These are phyloP conservation scores for Felis chaus DNA, from an alignment of 2,113 vertebrate species.

Conservation along the genomic window DNA sequence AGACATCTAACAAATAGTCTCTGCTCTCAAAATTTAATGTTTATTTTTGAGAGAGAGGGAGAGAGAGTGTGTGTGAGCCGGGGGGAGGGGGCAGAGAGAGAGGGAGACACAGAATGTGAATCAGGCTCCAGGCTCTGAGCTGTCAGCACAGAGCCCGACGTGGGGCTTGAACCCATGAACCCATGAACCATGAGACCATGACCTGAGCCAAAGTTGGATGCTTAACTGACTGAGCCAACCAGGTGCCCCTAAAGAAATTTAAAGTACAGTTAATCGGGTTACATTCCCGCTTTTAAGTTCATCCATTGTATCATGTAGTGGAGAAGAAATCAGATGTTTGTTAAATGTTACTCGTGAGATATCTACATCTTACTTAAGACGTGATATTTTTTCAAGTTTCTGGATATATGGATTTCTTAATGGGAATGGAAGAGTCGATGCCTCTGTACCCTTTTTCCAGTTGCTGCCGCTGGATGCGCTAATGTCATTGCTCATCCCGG, in stretches of 20 bases:
- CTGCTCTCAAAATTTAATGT: neutral
- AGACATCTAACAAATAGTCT: neutral
- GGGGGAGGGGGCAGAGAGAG: no score
- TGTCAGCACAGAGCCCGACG: no score
- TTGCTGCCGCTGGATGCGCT: accelerated
- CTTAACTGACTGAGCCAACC: no score
- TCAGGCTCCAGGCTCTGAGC: no score
- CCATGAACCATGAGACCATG: no score
- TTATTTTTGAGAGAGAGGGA: no score
- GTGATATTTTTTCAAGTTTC: neutral
- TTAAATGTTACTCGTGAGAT: neutral
- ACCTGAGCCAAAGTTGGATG: no score
- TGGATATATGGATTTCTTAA: neutral
- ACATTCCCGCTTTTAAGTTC: neutral
- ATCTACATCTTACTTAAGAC: neutral
- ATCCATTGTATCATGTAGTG: neutral
- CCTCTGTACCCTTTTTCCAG: neutral
- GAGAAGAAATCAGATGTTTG: neutral
- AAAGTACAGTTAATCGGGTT: neutral
- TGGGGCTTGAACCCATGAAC: no score
- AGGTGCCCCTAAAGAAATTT: neutral
- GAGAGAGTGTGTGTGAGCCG: no score
- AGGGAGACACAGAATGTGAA: no score
- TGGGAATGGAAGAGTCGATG: no score
- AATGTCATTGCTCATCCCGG: accelerated